Base-by-base conservation (phyloP, 2,797 vertebrate genomes). In the Zonotrichia albicollis region DNA sequence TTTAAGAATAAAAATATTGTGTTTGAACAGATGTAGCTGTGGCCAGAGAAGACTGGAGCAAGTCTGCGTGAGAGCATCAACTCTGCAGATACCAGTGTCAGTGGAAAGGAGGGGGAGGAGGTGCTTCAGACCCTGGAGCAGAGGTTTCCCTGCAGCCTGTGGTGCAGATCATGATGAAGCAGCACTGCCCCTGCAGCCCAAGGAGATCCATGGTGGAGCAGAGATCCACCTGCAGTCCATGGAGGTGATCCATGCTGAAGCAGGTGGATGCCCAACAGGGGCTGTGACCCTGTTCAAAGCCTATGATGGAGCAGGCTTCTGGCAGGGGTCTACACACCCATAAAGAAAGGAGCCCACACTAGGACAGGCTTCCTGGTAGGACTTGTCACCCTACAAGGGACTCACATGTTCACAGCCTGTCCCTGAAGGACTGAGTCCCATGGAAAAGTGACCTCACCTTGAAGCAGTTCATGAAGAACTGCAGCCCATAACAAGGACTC, bases 71-170 rank as follows among this genome's bases (percentile, higher is more conserved):
- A 57, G 16, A 22, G 26, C 15, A 65, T 8, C 26, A 50, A 11
- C 36, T 32, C 57, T 51, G 11, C 27, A 72, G 51, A 57, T 4
- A 17, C 11, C 11, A n/a, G 38, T 7, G 27, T 15, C 23, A 42
- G 6, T 16, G 12, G 30, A 38, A 19, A 72, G 22, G n/a, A 71
- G 5, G 8, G 21, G 6, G 2, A 43, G 23, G 27, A 65, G 9
- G 3, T 65, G 22, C 8, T 38, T 13, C 51, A 64, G 18, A 10
- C 2, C 2, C 32, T 4, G 16, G 30, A 57, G 36, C 22, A 9
- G 36, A 36, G 15, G 12, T 38, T 79, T 13, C 16, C 8, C 16
- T 36, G 14, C 18, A 36, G 34, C 17, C 21, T 0, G 0, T 25
- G 25, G 16, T 40, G n/a, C 10, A 45, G 29, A 16, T 16, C 19